These are phyloP conservation scores for Todiramphus chloris DNA, from an alignment of 2,113 vertebrate species.

Conservation along the genomic window DNA sequence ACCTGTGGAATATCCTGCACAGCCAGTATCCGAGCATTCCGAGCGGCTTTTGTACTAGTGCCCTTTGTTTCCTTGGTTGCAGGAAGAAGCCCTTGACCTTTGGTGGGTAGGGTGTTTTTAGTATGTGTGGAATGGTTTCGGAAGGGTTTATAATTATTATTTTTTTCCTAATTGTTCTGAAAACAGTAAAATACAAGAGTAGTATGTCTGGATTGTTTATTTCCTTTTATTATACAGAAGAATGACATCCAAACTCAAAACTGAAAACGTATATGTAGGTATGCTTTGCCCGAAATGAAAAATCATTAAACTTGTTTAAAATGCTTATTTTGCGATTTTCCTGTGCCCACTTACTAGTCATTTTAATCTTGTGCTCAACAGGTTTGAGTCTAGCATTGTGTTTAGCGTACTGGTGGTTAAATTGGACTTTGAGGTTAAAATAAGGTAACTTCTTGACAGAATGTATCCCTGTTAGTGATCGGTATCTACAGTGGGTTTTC, in stretches of 20 bases:
- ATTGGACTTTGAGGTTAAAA: background rate
- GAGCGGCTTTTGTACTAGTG: background rate
- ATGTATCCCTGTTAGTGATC: background rate
- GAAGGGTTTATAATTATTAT: background rate
- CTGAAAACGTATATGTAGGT: background rate
- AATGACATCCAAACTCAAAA: background rate
- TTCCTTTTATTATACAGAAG: background rate
- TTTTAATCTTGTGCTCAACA: background rate
- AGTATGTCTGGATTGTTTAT: background rate
- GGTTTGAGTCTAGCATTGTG: background rate
- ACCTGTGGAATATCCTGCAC: background rate
- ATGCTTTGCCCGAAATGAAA: background rate
- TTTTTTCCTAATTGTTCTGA: background rate
- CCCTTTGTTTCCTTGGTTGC: background rate
- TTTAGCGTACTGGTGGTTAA: background rate
- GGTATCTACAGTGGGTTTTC: background rate
- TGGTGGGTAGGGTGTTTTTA: background rate
- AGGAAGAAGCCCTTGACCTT: conserved; percentile 27
- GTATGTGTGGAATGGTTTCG: background rate
- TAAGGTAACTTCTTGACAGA: background rate
- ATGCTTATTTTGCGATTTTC: background rate
- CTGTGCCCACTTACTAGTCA: background rate
- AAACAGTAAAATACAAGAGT: background rate
- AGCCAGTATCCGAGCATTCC: background rate
- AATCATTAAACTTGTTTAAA: background rate